Evolutionary conservation across 2,888 invertebrate genomes (phyloP), one percentile per base, ranked within the genome.

Genomic region (Ophion obscuratus): DNA sequence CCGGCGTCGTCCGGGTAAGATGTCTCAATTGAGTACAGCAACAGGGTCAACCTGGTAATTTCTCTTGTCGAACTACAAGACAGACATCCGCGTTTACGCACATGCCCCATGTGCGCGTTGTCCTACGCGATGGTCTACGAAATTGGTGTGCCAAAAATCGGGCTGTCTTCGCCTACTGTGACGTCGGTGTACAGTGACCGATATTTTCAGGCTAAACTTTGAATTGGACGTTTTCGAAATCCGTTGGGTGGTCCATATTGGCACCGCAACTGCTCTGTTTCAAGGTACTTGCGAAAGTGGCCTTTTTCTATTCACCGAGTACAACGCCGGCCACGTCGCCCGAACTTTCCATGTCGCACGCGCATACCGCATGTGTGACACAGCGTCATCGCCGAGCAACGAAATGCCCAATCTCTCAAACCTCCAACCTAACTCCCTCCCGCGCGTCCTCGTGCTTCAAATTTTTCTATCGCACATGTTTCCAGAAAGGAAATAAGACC

Each of bases 321-420:
- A 75, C 66, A 67, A 73, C 79, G 17, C 57, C 31, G 71, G 31
- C 70, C 75, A 81, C 77, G 53, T 53, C 36, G 77, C 36, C 84
- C 88, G 83, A 85, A 88, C 85, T 87, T 87, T 88, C 88, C 88
- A 89, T 88, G 84, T 87, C 74, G 84, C 86, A 84, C 64, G 82
- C 70, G 70, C 61, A 78, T 61, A 24, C 20, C 20, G 11, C 17
- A 17, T 40, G 57, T 40, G 20, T 17, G 7, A n/a, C 9, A 14
- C 20, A 31, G 27, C 17, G 27, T 44, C n/a, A 31, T 71, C 47
- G 71, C 57, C 9, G 31, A 20, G 17, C 44, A 66, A 7, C 17
- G 57, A 31, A 27, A 27, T 64, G 47, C 47, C 27, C 47, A 47
- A 64, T 31, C 31, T 10, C 27, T 14, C 70, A n/a, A 6, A 53